Percentiles rank a stretch among this genome's conserved stretches.
Evolutionary conservation across 2,113 vertebrate species (phyloP).

Genomic region (Australoheros scitulus): DNA sequence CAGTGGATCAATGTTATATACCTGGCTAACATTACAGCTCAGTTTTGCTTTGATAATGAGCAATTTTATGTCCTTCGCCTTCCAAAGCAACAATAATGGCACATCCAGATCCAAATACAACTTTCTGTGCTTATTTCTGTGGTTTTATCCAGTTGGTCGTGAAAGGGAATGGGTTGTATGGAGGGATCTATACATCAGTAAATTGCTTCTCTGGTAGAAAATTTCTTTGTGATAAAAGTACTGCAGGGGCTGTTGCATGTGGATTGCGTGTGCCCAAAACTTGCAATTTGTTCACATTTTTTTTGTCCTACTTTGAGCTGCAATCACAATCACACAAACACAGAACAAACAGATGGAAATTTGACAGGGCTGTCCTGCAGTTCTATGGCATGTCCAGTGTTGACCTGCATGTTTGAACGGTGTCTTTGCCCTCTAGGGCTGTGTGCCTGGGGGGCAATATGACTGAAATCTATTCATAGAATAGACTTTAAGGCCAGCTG

Average conservation of each 20-base stretch:
- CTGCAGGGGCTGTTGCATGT: background rate
- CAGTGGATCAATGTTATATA: background rate
- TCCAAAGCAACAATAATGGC: background rate
- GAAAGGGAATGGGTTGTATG: background rate
- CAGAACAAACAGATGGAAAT: background rate
- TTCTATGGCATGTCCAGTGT: background rate
- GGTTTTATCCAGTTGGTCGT: background rate
- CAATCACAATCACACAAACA: background rate
- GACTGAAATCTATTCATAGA: background rate
- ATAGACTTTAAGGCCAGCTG: background rate
- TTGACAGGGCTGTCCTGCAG: background rate
- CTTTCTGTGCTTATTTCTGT: background rate
- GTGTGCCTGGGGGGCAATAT: background rate
- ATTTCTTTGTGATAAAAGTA: background rate
- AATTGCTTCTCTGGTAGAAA: background rate
- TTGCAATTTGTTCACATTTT: background rate
- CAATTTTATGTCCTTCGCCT: background rate
- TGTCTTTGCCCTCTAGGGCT: background rate
- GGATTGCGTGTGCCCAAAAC: background rate
- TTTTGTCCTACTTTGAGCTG: background rate
- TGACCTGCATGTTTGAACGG: background rate
- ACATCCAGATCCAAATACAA: background rate
- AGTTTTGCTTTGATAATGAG: background rate
- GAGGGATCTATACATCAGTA: slow-evolving; percentile 1
- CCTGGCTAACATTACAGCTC: background rate